A percentile compares a stretch with the other conserved stretches of the same genome.
These are phyloP conservation scores for Acronicta alni DNA, from an alignment of 2,888 invertebrate species.

Conservation along the genomic window DNA sequence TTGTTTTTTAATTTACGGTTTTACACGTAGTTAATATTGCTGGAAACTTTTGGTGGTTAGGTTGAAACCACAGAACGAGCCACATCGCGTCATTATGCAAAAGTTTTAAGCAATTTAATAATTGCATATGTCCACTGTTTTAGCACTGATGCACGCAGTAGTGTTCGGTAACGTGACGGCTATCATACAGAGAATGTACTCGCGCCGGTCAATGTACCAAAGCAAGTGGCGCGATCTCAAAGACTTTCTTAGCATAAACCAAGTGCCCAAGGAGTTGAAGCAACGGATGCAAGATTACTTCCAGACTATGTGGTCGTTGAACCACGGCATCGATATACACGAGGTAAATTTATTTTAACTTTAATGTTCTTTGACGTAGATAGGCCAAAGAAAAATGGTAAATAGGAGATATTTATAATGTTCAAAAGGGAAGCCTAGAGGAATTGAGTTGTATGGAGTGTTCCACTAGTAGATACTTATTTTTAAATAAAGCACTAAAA, in stretches of 20 bases:
- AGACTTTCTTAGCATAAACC: constrained; percentile 97
- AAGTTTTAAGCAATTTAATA: constrained; percentile 5
- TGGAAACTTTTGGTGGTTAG: constrained; percentile 26
- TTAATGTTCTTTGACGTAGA: too few relatives aligned
- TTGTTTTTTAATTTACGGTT: constrained; percentile 14
- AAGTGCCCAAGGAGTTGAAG: constrained; percentile 98
- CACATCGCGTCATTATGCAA: constrained; percentile 11
- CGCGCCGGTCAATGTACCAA: constrained; percentile 97
- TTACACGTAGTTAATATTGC: constrained; percentile 26
- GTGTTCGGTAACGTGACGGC: constrained; percentile 99
- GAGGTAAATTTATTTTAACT: constrained; percentile 90
- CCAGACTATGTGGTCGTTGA: constrained; percentile 99
- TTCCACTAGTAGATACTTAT: too few relatives aligned
- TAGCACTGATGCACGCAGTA: constrained; percentile 99
- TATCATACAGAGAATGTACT: constrained; percentile 99
- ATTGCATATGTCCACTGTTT: constrained; percentile 44
- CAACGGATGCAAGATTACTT: constrained; percentile 99
- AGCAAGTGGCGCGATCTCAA: constrained; percentile 98
- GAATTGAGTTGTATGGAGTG: too few relatives aligned
- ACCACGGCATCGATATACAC: constrained; percentile 98
- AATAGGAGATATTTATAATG: too few relatives aligned
- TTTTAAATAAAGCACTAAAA: too few relatives aligned
- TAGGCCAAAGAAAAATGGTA: too few relatives aligned
- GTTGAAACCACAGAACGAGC: constrained; percentile 31
- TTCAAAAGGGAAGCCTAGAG: too few relatives aligned